Evolutionary conservation across 2,113 vertebrate genomes (phyloP).

Genomic region (Blennius ocellaris): DNA sequence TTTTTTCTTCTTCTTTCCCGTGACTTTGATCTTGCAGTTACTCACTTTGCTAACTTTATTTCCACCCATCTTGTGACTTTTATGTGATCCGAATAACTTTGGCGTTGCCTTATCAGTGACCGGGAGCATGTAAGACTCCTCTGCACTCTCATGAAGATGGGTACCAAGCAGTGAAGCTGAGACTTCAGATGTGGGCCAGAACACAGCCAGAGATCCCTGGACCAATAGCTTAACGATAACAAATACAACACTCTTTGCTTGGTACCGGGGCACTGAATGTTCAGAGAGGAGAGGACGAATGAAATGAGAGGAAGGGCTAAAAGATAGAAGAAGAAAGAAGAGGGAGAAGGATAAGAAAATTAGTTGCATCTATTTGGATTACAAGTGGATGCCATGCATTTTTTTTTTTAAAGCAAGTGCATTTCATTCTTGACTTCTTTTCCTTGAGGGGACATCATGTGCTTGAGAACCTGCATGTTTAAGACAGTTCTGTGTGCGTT

Average conservation of each 20-base stretch:
- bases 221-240: constrained; percentile 65
- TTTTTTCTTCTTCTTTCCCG: not conserved
- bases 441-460: constrained; percentile 43
- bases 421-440: constrained; percentile 20
- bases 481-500: constrained; percentile 24
- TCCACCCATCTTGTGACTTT: constrained; percentile 24
- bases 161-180: constrained; percentile 70
- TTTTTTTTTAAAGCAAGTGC: constrained; percentile 13
- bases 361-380: not conserved
- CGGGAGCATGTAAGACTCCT: constrained; percentile 57
- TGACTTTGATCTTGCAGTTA: no score
- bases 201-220: constrained; percentile 64
- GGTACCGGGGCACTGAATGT: constrained; percentile 32
- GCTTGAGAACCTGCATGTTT: constrained; percentile 31
- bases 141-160: constrained; percentile 49
- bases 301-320: constrained; percentile 7
- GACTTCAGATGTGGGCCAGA: constrained; percentile 70
- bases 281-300: constrained; percentile 22
- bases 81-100: constrained; percentile 61
- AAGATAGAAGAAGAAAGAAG: not conserved
- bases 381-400: constrained; percentile 32
- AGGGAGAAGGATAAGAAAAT: not conserved
- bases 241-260: constrained; percentile 56
- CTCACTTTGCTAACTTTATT: not conserved
- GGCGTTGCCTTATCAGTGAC: constrained; percentile 68